These are phyloP conservation scores for Macrostomum lignano DNA, from an alignment of 1,140 invertebrate species.

Conservation along the genomic window DNA sequence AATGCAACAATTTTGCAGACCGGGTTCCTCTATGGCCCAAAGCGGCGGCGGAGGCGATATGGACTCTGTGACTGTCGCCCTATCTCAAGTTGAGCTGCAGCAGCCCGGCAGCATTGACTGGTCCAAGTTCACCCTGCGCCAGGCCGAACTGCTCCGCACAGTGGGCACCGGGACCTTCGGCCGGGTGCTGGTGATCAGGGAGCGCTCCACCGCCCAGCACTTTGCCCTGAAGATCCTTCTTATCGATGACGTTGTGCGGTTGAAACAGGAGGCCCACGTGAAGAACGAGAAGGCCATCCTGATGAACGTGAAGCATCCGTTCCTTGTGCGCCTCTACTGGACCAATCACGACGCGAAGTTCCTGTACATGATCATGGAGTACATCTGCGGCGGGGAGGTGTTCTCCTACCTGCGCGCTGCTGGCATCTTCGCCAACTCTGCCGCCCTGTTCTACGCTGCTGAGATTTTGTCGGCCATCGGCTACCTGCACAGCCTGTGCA, in stretches of 20 bases:
- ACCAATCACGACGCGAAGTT: slow-evolving; percentile 54
- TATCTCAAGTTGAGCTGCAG: too few relatives aligned
- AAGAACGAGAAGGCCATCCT: slow-evolving; percentile 73
- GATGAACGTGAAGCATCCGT: slow-evolving; percentile 51
- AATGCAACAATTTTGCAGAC: too few relatives aligned
- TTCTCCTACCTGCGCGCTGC: slow-evolving; percentile 72
- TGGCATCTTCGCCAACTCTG: slow-evolving; percentile 53
- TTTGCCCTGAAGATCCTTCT: slow-evolving; percentile 65
- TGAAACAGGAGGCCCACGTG: slow-evolving; percentile 65
- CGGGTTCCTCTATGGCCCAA: too few relatives aligned
- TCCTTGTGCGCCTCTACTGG: slow-evolving; percentile 76
- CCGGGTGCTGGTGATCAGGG: slow-evolving; percentile 50
- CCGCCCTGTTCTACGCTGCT: slow-evolving; percentile 65
- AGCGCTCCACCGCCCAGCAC: slow-evolving; percentile 43
- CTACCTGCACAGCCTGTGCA: slow-evolving; percentile 41
- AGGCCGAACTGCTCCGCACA: not conserved
- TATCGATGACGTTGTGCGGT: slow-evolving; percentile 58
- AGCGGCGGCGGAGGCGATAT: too few relatives aligned
- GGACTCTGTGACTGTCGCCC: too few relatives aligned
- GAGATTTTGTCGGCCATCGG: slow-evolving; percentile 74
- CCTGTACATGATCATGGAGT: slow-evolving; percentile 69
- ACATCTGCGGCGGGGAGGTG: slow-evolving; percentile 56
- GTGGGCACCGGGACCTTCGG: slow-evolving; percentile 70
- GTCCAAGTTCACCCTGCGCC: not conserved
- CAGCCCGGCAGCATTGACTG: too few relatives aligned